Evolutionary conservation across 2,797 vertebrate genomes (phyloP).

Genomic region (Semotilus atromaculatus): DNA sequence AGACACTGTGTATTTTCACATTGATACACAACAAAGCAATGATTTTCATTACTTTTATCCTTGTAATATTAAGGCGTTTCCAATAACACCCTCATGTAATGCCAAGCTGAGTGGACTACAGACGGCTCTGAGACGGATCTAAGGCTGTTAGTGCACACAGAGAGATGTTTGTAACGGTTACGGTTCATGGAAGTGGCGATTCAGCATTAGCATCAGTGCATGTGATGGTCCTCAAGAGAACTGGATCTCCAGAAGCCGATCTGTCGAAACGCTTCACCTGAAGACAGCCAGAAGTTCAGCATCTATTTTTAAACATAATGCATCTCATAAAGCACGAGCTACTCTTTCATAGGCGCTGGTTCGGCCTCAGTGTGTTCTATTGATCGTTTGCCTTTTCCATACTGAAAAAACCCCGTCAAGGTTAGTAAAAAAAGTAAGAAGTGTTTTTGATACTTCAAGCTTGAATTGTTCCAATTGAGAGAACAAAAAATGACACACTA

Average conservation of each 20-base stretch:
- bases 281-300: conserved; percentile 42
- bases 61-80: neutral
- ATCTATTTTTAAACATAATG: conserved; percentile 55
- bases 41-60: neutral
- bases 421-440: conserved; percentile 6
- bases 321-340: conserved; percentile 54
- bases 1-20: neutral
- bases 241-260: neutral
- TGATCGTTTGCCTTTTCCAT: conserved; percentile 60
- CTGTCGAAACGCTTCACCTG: conserved; percentile 10
- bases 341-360: conserved; percentile 33
- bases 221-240: neutral
- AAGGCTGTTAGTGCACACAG: neutral
- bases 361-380: conserved; percentile 58
- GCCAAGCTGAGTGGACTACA: neutral
- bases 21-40: neutral
- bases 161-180: neutral
- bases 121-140: neutral
- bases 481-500: neutral
- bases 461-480: neutral
- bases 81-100: neutral
- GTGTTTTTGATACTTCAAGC: neutral
- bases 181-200: neutral
- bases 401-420: conserved; percentile 23
- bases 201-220: neutral